Conservation (phyloP, 2,888 invertebrate species). For the Eupithecia insigniata region DNA sequence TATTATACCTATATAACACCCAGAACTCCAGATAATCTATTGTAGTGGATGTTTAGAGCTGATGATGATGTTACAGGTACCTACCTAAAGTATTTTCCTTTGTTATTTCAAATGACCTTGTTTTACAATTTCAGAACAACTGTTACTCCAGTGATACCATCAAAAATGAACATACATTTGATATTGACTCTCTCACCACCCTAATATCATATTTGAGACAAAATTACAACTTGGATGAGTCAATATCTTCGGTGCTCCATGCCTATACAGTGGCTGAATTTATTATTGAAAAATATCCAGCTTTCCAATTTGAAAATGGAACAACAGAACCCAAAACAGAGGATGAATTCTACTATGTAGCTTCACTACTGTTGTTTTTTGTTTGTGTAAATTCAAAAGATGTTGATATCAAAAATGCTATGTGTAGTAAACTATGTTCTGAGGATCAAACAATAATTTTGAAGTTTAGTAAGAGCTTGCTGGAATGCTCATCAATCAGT, state of each 20-base stretch:
- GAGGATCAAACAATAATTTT: slow-evolving; percentile 83
- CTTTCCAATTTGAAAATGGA: slow-evolving; percentile 73
- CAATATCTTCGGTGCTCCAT: slow-evolving; percentile 71
- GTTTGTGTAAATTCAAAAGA: slow-evolving; percentile 82
- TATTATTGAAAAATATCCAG: slow-evolving; percentile 78
- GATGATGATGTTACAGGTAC: not conserved
- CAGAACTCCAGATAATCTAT: not conserved
- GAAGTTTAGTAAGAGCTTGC: slow-evolving; percentile 79
- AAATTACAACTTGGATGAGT: slow-evolving; percentile 72
- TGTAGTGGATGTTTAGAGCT: not conserved
- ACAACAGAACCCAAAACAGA: slow-evolving; percentile 58
- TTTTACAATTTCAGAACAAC: slow-evolving; percentile 69
- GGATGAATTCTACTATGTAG: slow-evolving; percentile 70
- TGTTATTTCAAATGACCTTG: not conserved
- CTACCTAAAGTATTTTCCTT: not conserved
- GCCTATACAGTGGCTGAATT: slow-evolving; percentile 73
- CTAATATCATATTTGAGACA: slow-evolving; percentile 73
- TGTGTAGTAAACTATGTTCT: slow-evolving; percentile 80
- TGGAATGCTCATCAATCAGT: slow-evolving; percentile 74
- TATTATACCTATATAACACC: not conserved
- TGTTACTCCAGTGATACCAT: slow-evolving; percentile 70
- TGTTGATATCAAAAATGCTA: slow-evolving; percentile 80
- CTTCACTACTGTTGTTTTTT: slow-evolving; percentile 81
- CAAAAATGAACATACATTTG: slow-evolving; percentile 56
- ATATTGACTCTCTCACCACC: slow-evolving; percentile 61